Evolutionary conservation across 2,888 invertebrate genomes (phyloP).

Genomic region (Atrina japonica): DNA sequence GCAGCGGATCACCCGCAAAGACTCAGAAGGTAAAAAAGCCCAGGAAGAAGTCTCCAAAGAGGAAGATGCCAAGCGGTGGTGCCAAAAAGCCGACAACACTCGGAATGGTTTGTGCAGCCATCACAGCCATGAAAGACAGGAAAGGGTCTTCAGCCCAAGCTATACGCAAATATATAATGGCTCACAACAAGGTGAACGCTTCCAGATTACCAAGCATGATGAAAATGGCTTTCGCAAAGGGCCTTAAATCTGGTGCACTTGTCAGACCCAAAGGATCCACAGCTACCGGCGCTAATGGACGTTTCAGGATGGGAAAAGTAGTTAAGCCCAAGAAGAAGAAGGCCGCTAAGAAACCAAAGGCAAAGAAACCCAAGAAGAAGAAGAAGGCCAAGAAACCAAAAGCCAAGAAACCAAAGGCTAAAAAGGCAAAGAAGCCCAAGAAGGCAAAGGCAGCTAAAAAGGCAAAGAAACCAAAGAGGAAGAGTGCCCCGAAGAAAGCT

Average conservation of each 20-base stretch:
- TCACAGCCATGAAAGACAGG: slow-evolving; percentile 30
- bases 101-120: slow-evolving; percentile 24
- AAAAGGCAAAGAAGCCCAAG: slow-evolving; percentile 6
- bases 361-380: slow-evolving; percentile 20
- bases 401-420: slow-evolving; percentile 17
- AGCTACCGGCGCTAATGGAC: slow-evolving; percentile 30
- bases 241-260: slow-evolving; percentile 24
- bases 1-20: slow-evolving; percentile 29
- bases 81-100: slow-evolving; percentile 31
- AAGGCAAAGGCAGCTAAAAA: slow-evolving; percentile 25
- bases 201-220: slow-evolving; percentile 10
- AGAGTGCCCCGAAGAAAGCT: not conserved
- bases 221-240: slow-evolving; percentile 23
- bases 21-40: slow-evolving; percentile 19
- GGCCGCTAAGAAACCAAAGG: slow-evolving; percentile 1
- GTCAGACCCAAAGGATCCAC: slow-evolving; percentile 34
- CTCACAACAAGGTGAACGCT: slow-evolving; percentile 23
- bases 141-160: slow-evolving; percentile 32
- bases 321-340: slow-evolving; percentile 17
- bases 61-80: slow-evolving; percentile 9
- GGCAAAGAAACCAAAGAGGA: slow-evolving; percentile 25
- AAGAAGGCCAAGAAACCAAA: slow-evolving; percentile 29
- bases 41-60: slow-evolving; percentile 19
- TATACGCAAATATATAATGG: slow-evolving; percentile 34
- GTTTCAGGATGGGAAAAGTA: slow-evolving; percentile 29